phyloP scores from a whole-genome alignment of 1,140 invertebrate species.

The Plectrocnemia conspersa region DNA sequence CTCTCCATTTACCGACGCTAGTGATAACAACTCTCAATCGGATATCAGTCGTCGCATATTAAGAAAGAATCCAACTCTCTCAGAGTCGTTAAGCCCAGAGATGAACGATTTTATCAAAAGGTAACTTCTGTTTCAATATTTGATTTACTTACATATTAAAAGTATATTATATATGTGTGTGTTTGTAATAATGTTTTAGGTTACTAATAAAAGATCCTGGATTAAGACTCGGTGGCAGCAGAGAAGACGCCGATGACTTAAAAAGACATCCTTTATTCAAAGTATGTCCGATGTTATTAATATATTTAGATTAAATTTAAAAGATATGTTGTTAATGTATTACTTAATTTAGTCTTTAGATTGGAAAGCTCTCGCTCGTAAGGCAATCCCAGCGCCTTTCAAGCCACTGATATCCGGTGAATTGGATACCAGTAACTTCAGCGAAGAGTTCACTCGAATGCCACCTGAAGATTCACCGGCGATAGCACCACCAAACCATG shows the following conservation, averaged over 20 bases:
- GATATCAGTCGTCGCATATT: conserved; percentile 91
- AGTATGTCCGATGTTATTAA: conserved; percentile 37
- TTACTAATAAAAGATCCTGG: conserved; percentile 86
- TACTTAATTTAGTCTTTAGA: conserved; percentile 59
- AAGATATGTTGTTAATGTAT: conserved; percentile 1
- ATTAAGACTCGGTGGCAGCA: conserved; percentile 76
- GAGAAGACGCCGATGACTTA: conserved; percentile 74
- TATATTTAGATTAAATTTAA: background rate
- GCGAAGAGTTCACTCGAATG: conserved; percentile 92
- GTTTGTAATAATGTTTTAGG: conserved; percentile 53
- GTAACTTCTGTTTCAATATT: conserved; percentile 42
- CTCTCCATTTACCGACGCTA: conserved; percentile 95
- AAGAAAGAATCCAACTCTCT: conserved; percentile 80
- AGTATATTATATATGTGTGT: no score
- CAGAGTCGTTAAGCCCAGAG: conserved; percentile 58
- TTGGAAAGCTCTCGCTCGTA: conserved; percentile 70
- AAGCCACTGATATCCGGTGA: conserved; percentile 75
- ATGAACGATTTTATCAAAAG: conserved; percentile 60
- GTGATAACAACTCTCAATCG: conserved; percentile 85
- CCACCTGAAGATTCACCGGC: conserved; percentile 85
- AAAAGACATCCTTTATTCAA: conserved; percentile 84
- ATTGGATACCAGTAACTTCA: conserved; percentile 92
- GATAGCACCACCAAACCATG: conserved; percentile 75
- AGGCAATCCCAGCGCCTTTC: conserved; percentile 75
- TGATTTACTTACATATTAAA: background rate